phyloP scores from a whole-genome alignment of 2,113 vertebrate species.

The Chloropsis cyanopogon region DNA sequence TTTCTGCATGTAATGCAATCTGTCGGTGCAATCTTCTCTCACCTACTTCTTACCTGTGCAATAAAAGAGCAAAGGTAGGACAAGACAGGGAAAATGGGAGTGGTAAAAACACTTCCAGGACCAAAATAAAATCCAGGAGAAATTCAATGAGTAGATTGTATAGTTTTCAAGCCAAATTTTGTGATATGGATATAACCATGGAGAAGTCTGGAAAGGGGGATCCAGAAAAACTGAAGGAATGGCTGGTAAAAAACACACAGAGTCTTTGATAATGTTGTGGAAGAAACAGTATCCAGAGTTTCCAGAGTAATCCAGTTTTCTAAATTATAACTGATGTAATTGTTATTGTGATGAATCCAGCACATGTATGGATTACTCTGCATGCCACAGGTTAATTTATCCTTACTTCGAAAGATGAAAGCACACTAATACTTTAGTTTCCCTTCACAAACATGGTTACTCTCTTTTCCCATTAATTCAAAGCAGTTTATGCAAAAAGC shows the following conservation, averaged over 20 bases:
- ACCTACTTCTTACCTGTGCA: not conserved
- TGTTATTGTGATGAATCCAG: not conserved
- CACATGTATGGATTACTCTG: not conserved
- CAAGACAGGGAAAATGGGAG: not conserved
- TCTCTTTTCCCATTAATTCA: not conserved
- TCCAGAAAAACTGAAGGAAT: not conserved
- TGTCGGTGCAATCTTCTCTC: not conserved
- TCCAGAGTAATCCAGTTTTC: not conserved
- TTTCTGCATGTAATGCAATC: not conserved
- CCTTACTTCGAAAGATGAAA: not conserved
- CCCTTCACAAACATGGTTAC: not conserved
- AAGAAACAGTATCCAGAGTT: not conserved
- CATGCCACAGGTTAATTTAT: not conserved
- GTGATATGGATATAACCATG: not conserved
- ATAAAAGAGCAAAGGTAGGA: not conserved
- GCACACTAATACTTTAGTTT: not conserved
- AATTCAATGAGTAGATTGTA: not conserved
- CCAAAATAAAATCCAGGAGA: not conserved
- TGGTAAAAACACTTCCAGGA: not conserved
- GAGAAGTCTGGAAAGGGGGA: not conserved
- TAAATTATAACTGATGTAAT: not conserved
- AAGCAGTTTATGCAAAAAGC: not conserved
- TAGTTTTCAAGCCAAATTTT: not conserved
- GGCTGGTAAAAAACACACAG: not conserved
- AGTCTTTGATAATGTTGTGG: not conserved